Evolutionary conservation across 2,113 vertebrate species (phyloP), one percentile per base, ranked within the genome.

Genomic region (Nannospalax galili): DNA sequence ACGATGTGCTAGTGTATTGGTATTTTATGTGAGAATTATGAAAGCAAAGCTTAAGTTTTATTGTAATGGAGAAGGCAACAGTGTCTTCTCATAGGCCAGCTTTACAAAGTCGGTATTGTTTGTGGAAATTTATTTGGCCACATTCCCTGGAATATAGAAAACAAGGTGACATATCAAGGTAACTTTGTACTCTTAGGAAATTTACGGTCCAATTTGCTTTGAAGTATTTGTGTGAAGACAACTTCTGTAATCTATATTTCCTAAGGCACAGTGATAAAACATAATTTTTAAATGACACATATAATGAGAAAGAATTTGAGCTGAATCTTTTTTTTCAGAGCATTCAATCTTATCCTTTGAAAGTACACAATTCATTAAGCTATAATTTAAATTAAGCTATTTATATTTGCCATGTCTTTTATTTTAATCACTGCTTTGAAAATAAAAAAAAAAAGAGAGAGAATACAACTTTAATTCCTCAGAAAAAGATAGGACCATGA

Each of bases 331-430:
- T 92, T 48, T n/a, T n/a, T n/a, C n/a, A 85, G 20, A 82, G 72
- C 67, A 82, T 62, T 88, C 37, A 85, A 73, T 86, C 84, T 86
- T 92, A 62, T 24, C 28, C 24, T 75, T 65, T 88, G 26, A 82
- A 74, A 69, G 7, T 90, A 42, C 42, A 96, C 93, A 94, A 94
- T 79, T 80, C n/a, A 96, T 56, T 32, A 92, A 75, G 19, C n/a
- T 77, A 11, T 84, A 32, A 37, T 86, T 95, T 67, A 77, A 79
- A 80, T 42, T 92, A 19, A 7, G 16, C 9, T 74, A 78, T 84
- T 60, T 7, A 32, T 78, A 78, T 82, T 84, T 75, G 40, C 58
- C 67, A 22, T 84, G 7, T 67, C 64, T 58, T 80, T 90, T 84
- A 81, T 93, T 84, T 88, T 64, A 65, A 24, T 87, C 4, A 78